phyloP scores from a whole-genome alignment of 2,797 vertebrate species.

The Brotogeris chrysoptera region DNA sequence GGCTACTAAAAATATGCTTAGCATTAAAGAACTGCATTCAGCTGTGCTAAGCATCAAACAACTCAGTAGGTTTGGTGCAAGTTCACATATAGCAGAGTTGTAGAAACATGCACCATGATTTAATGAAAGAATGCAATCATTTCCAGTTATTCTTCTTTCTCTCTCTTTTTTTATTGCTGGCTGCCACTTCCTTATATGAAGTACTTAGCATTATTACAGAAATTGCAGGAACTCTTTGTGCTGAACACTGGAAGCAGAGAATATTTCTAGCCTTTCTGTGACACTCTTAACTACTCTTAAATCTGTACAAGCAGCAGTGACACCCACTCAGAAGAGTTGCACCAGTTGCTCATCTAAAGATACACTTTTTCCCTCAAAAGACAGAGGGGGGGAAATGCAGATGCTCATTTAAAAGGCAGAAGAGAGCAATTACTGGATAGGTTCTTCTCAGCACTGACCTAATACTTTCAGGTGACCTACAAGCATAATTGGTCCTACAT shows the following conservation, averaged over 20 bases:
- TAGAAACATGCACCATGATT: background rate
- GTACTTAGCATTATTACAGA: background rate
- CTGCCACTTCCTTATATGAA: background rate
- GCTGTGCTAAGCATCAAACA: background rate
- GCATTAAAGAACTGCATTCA: background rate
- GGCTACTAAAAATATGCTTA: background rate
- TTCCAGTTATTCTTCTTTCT: background rate
- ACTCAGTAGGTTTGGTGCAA: background rate
- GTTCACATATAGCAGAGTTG: background rate
- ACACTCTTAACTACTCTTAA: background rate
- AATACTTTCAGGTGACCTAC: background rate
- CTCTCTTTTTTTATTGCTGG: background rate
- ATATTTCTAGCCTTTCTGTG: background rate
- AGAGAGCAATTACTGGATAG: background rate
- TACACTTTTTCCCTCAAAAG: background rate
- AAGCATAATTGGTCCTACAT: background rate
- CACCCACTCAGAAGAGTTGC: background rate
- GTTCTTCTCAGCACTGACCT: background rate
- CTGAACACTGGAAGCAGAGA: background rate
- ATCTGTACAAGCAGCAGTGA: background rate
- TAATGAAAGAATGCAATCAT: background rate
- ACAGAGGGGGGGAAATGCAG: background rate
- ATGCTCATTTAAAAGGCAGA: background rate
- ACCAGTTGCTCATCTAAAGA: background rate
- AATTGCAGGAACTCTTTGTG: background rate